Evolutionary conservation across 2,113 vertebrate genomes (phyloP), one percentile per base, ranked within the genome.

Genomic region (Peucedramus taeniatus): DNA sequence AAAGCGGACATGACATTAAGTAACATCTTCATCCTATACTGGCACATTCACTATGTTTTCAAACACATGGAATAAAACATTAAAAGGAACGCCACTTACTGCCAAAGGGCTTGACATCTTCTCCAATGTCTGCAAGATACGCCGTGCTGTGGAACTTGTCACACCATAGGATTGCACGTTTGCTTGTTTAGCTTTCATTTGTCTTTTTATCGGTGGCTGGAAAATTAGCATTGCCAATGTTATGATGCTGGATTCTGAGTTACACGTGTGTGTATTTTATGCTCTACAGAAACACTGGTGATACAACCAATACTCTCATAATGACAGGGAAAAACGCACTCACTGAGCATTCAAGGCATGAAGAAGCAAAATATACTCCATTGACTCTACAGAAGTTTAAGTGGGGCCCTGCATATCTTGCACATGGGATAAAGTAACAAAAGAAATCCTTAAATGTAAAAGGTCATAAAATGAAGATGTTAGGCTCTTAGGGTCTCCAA

Each of bases 31-130:
- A 65, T 24, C 68, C 39, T 72, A 20, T 10, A 75, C 19, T 33
- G 44, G 27, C 56, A 80, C 45, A 42, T 42, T 56, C 50, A 51
- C 47, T 59, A 11, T 27, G 33, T 21, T 87, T 42, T 59, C 71
- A 71, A 84, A 54, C 13, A 65, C 49, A 11, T 5, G 3, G 31
- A 88, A 66, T 31, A 71, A 88, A 89, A 33, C 3, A 21, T 30
- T 11, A 35, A 90, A 90, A 89, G 31, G 45, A 94, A 42, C 24
- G 82, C 15, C 31, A 97, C 94, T 99, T 97, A 99, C 99, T 90
- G 98, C 98, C 71, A 99, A 97, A 51, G 99, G 99, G 89, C 99
- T 99, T 30, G 99, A 99, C 99, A 99, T 99, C 96, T 99, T 99
- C 97, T 99, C 99, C 97, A 99, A 86, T 2, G 99, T 99, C 92